Evolutionary conservation across 2,888 invertebrate species (phyloP).

Genomic region (Cabera pusaria): DNA sequence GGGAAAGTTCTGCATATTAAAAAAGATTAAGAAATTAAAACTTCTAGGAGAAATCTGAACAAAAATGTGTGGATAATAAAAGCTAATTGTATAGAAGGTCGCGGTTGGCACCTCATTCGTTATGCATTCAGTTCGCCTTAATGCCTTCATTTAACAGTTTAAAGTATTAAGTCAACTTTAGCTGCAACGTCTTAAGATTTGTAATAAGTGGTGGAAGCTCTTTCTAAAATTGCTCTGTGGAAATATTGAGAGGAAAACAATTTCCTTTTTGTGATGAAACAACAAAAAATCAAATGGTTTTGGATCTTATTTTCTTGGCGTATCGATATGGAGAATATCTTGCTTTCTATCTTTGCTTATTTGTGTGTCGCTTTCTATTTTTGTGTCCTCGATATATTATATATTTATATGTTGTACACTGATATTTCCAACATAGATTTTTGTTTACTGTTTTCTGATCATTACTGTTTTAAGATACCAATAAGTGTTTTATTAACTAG

Average conservation of each 20-base stretch:
- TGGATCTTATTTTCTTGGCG: slow-evolving; percentile 12
- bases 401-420: too few species aligned
- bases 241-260: slow-evolving; percentile 45
- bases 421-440: too few species aligned
- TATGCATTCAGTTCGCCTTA: slow-evolving; percentile 79
- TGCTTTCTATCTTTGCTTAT: neutral
- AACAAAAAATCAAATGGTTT: slow-evolving; percentile 14
- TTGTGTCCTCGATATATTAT: too few species aligned
- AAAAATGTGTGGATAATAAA: slow-evolving; percentile 51
- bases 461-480: too few species aligned
- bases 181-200: slow-evolving; percentile 64
- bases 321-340: slow-evolving; percentile 3
- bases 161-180: slow-evolving; percentile 79
- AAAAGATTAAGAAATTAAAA: slow-evolving; percentile 11
- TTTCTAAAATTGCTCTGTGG: slow-evolving; percentile 41
- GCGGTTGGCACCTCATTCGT: slow-evolving; percentile 66
- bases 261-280: slow-evolving; percentile 35
- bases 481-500: too few species aligned
- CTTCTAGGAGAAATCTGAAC: slow-evolving; percentile 23
- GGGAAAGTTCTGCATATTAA: too few species aligned
- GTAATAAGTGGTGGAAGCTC: slow-evolving; percentile 57
- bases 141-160: slow-evolving; percentile 81
- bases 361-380: too few species aligned
- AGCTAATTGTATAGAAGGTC: slow-evolving; percentile 65
- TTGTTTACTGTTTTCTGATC: too few species aligned